A percentile compares a stretch with the other conserved stretches of the same genome.
phyloP scores from a whole-genome alignment of 1,140 invertebrate genomes.

The Protaetia brevitarsis region DNA sequence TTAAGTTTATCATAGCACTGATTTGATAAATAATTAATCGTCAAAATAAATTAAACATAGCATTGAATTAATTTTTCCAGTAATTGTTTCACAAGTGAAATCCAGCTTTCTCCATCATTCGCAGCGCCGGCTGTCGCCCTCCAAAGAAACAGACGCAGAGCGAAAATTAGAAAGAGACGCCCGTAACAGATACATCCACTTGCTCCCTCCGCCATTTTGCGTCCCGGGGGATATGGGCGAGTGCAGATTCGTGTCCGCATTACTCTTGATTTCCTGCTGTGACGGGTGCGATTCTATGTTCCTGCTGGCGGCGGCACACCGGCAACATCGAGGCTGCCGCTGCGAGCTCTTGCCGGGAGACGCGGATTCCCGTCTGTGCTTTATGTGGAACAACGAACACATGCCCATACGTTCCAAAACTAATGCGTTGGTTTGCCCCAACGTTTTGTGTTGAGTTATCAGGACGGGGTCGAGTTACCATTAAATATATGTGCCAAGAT shows the following conservation, averaged over 20 bases:
- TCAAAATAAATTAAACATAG: too few species aligned
- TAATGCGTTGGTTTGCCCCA: not conserved
- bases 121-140: not conserved
- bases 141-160: not conserved
- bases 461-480: not conserved
- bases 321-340: not conserved
- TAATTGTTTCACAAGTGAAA: too few species aligned
- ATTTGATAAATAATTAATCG: too few species aligned
- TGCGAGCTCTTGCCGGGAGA: not conserved
- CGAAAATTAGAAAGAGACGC: not conserved
- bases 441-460: not conserved
- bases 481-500: not conserved
- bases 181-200: constrained; percentile 22
- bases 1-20: too few species aligned
- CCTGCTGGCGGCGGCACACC: constrained; percentile 7
- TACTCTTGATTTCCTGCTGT: constrained; percentile 50
- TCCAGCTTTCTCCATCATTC: not conserved
- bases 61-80: too few species aligned
- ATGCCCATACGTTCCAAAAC: not conserved
- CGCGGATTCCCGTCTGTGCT: not conserved
- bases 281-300: constrained; percentile 36
- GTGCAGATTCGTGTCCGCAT: constrained; percentile 52
- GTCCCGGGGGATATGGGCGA: constrained; percentile 45
- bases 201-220: constrained; percentile 43
- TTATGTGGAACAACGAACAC: constrained; percentile 2